phyloP scores from a whole-genome alignment of 2,888 invertebrate genomes.

The Drosophila conformis region DNA sequence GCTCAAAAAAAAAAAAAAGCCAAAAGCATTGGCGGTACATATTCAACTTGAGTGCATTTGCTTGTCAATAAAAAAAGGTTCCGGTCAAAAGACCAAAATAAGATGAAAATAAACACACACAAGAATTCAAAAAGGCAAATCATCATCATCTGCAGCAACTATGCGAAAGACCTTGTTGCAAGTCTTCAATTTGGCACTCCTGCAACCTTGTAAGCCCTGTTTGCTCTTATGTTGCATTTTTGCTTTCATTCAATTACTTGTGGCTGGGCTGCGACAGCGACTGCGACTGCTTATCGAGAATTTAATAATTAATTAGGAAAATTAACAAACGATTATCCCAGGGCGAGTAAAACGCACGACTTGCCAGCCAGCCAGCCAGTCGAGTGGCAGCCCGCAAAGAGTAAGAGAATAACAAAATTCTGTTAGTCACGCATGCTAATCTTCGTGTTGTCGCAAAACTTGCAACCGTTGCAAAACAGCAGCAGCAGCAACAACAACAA shows the following conservation, averaged over 20 bases:
- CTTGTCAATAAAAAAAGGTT: slow-evolving; percentile 84
- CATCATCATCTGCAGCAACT: slow-evolving; percentile 42
- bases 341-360: slow-evolving; percentile 66
- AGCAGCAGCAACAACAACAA: slow-evolving; percentile 44
- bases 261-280: slow-evolving; percentile 4
- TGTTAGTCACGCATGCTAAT: slow-evolving; percentile 82
- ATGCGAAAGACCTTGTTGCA: slow-evolving; percentile 34
- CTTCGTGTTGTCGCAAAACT: slow-evolving; percentile 79
- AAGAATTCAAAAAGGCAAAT: slow-evolving; percentile 56
- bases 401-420: slow-evolving; percentile 75
- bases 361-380: slow-evolving; percentile 27
- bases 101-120: slow-evolving; percentile 25
- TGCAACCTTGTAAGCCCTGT: slow-evolving; percentile 1
- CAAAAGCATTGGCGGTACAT: slow-evolving; percentile 67
- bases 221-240: slow-evolving; percentile 1
- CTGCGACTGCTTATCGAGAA: slow-evolving; percentile 73
- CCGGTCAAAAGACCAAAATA: slow-evolving; percentile 55
- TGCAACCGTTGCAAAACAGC: slow-evolving; percentile 65
- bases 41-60: slow-evolving; percentile 85
- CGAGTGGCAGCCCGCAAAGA: slow-evolving; percentile 15
- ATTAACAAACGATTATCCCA: slow-evolving; percentile 83
- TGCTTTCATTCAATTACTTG: slow-evolving; percentile 75
- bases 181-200: slow-evolving; percentile 19
- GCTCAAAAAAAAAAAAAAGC: neutral
- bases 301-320: slow-evolving; percentile 84